Base-by-base conservation (phyloP, 2,113 vertebrate genomes). In the Mesocricetus auratus region DNA sequence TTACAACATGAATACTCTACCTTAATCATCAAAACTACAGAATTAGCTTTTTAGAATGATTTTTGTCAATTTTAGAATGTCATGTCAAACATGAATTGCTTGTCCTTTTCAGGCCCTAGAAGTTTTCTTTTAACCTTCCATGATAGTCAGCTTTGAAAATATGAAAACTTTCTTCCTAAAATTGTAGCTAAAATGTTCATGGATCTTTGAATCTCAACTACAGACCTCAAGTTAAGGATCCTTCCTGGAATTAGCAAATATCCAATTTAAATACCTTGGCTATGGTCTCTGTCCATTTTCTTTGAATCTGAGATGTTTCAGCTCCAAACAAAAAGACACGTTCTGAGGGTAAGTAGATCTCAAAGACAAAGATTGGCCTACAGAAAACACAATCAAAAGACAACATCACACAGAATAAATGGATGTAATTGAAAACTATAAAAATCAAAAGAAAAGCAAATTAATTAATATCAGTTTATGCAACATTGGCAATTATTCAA, bases 311-410 rank as follows among this genome's bases (percentile, higher is more conserved):
- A 88, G 98, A 98, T 89, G 99, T 99, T 98, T 99, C 99, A 8
- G 99, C 98, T 91, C 99, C 99, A 94, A 99, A 99, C 0, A 99
- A 98, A 98, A 99, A 99, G 71, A 98, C 98, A 86, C 99, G 99
- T 97, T 99, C 99, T 36, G 99, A 99, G 97, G 98, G 98, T 98
- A 99, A 98, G 98, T 99, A 99, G 96, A 99, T 98, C 98, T 99
- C 99, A 98, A 99, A 99, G 45, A 99, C 99, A 97, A 99, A 99
- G 98, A 99, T 97, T 47, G 99, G 98, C 98, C 99, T 99, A 98
- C 66, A 98, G 96, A 50, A 98, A 91, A 89, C 33, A 97, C 5
- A 21, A 97, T 97, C 96, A 95, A 66, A 94, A 88, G 33, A 97
- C 39, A 39, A 56, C 45, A 95, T 33, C 13, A 47, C 74, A 86